phyloP scores from a whole-genome alignment of 2,797 vertebrate species.

The Gymnocypris eckloni region DNA sequence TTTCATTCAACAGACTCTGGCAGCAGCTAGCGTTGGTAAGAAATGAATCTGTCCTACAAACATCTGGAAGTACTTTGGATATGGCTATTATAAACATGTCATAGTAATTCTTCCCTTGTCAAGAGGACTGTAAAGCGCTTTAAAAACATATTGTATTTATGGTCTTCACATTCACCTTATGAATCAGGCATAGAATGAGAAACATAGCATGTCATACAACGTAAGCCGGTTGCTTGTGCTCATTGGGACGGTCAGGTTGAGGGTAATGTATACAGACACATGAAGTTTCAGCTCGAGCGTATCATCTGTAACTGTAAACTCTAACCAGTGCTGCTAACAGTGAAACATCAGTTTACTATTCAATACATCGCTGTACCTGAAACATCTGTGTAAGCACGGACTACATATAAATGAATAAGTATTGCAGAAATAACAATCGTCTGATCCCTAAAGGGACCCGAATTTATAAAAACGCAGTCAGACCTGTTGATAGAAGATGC shows the following conservation, averaged over 20 bases:
- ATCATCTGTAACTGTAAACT: background rate
- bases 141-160: slow-evolving; percentile 3
- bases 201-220: background rate
- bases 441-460: background rate
- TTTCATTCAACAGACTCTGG: background rate
- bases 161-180: background rate
- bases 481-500: background rate
- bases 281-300: background rate
- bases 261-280: background rate
- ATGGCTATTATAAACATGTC: background rate
- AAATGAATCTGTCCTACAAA: background rate
- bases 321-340: background rate
- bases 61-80: background rate
- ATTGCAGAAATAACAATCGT: background rate
- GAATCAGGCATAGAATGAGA: background rate
- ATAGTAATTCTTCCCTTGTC: background rate
- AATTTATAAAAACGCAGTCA: background rate
- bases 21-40: background rate
- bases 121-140: slow-evolving; percentile 12
- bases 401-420: background rate
- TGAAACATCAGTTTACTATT: background rate
- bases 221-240: background rate
- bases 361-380: background rate
- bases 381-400: background rate
- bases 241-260: background rate